Conservation (phyloP, 2,888 invertebrate genomes). For the Amorpha juglandis region DNA sequence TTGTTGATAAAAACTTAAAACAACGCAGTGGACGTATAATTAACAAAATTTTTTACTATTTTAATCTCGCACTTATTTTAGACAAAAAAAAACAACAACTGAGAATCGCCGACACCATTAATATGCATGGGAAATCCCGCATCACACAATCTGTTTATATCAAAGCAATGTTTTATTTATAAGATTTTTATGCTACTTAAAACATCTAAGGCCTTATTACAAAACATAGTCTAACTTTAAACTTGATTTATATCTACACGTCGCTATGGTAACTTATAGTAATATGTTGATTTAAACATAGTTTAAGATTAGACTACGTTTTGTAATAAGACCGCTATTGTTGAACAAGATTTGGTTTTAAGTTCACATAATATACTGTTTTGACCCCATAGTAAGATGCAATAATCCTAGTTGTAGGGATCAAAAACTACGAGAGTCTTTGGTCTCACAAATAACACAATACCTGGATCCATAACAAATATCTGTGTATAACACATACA, state of each 20-base stretch:
- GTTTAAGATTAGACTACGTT: no score
- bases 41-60: neutral
- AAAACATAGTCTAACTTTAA: no score
- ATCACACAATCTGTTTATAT: neutral
- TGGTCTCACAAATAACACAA: no score
- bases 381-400: neutral
- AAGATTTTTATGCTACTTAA: neutral
- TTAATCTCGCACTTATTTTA: neutral
- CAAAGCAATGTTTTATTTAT: neutral
- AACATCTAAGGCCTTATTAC: no score
- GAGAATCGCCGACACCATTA: neutral
- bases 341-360: neutral
- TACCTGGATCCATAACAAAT: no score
- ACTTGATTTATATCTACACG: no score
- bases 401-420: neutral
- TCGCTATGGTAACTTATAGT: no score
- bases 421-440: no score
- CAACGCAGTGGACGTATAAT: no score
- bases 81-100: neutral
- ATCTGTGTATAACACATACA: no score
- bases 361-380: neutral
- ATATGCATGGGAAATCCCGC: neutral
- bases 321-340: no score
- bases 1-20: constrained; percentile 25
- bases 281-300: no score